A percentile compares a stretch with the other conserved stretches of the same genome.
phyloP scores from a whole-genome alignment of 2,797 vertebrate genomes.

The Typhlichthys subterraneus region DNA sequence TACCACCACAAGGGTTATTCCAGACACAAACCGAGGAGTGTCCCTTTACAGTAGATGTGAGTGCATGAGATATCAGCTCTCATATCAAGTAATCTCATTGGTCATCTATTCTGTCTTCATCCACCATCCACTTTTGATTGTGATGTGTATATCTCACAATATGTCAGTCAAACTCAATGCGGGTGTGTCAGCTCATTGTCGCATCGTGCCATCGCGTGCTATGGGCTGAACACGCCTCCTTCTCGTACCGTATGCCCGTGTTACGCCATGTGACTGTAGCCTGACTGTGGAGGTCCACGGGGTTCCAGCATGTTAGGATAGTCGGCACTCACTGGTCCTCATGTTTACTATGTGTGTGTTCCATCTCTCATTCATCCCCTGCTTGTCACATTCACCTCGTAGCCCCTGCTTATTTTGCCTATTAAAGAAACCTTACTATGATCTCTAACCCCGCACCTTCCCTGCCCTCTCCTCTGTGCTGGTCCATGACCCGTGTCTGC shows the following conservation, averaged over 20 bases:
- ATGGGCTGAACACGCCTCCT: conserved; percentile 21
- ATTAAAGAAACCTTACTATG: not conserved
- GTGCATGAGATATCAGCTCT: conserved; percentile 5
- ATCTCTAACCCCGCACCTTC: not conserved
- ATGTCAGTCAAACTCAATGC: conserved; percentile 29
- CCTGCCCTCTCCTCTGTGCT: not conserved
- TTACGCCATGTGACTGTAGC: conserved; percentile 20
- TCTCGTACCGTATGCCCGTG: not conserved
- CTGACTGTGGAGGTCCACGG: conserved; percentile 10
- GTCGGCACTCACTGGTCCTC: not conserved
- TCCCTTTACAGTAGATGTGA: conserved; percentile 1
- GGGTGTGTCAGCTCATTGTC: conserved; percentile 18
- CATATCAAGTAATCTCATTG: not conserved
- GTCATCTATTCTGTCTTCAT: conserved; percentile 21
- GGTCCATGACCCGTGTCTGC: not conserved
- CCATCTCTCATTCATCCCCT: conserved; percentile 30
- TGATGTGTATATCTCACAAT: conserved; percentile 8
- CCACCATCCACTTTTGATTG: conserved; percentile 17
- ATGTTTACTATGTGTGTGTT: conserved; percentile 39
- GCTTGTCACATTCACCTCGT: conserved; percentile 23
- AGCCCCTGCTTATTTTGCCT: not conserved
- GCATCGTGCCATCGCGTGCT: too few relatives aligned
- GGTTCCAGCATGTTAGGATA: conserved; percentile 10
- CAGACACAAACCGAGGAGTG: too few relatives aligned
- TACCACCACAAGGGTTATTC: too few relatives aligned